These are phyloP conservation scores for Trachelus iudaicus DNA, from an alignment of 2,888 invertebrate species.

Conservation along the genomic window DNA sequence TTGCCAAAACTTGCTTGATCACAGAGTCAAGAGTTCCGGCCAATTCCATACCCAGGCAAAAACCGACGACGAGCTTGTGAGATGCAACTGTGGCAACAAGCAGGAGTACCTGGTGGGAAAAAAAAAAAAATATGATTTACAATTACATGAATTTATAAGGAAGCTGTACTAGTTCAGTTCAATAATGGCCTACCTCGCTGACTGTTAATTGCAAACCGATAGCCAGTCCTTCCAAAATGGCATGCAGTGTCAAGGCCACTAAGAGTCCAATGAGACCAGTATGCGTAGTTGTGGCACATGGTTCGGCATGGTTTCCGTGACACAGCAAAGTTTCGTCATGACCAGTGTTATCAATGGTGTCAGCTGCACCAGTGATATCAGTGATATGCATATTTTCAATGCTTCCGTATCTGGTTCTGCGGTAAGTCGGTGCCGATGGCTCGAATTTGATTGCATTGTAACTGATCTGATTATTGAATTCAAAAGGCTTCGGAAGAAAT, in stretches of 20 bases:
- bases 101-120: slow-evolving; percentile 71
- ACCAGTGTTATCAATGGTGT: slow-evolving; percentile 39
- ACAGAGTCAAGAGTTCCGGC: slow-evolving; percentile 67
- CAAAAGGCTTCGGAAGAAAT: not conserved
- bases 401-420: slow-evolving; percentile 3
- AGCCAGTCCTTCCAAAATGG: slow-evolving; percentile 83
- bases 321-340: slow-evolving; percentile 68
- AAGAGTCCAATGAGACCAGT: slow-evolving; percentile 76
- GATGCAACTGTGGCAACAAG: slow-evolving; percentile 78
- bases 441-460: not conserved
- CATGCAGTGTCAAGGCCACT: slow-evolving; percentile 81
- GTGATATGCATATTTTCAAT: not conserved
- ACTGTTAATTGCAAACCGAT: slow-evolving; percentile 75
- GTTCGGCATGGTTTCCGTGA: slow-evolving; percentile 76
- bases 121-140: not conserved
- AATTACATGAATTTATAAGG: not conserved
- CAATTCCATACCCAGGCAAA: slow-evolving; percentile 83
- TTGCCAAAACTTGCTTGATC: slow-evolving; percentile 70
- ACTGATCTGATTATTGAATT: not conserved
- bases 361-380: slow-evolving; percentile 45
- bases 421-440: not conserved
- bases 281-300: slow-evolving; percentile 70
- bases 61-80: slow-evolving; percentile 85
- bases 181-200: not conserved
- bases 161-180: not conserved